Base-by-base conservation (phyloP, 92 coral and sea anemone genomes). In the Micromussa lordhowensis region DNA sequence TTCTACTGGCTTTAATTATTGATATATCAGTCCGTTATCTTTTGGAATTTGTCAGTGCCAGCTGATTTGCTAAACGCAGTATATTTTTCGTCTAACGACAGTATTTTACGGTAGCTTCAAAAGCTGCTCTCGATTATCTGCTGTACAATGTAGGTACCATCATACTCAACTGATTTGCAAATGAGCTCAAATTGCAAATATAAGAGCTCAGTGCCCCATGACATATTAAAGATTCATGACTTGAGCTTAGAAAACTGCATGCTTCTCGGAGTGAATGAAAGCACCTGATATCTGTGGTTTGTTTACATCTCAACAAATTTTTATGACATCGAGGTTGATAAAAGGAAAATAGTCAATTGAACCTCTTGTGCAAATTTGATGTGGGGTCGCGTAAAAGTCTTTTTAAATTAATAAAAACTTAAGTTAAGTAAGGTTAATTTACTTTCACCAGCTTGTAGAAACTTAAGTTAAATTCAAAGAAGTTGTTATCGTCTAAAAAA, bases 221-320 rank as follows among this genome's bases (percentile, higher is more conserved):
- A 28, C 13, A 29, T 51, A 28, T 28, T 10, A 77, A 77, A 77
- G 21, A 79, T 32, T 79, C 49, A 57, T 79, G 83, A 79, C 22
- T 61, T 44, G 51, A 44, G 13, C 51, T 44, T 61, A 58, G 32
- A 10, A 32, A 57, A 57, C 51, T 32, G 83, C 29, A 57, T 35
- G 63, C 38, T 57, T 55, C 24, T 22, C 59, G 0, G 1, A 51
- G 32, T 21, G 35, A 34, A 79, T 36, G 9, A 21, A 57, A 79
- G 58, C 70, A 64, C 10, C 6, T 7, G 68, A 64, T 16, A 5
- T 64, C 68, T 63, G 70, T n/a, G 19, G 59, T 14, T 54, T 26
- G 70, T 61, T 61, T 57, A 57, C 28, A 4, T 61, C 68, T 22
- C 8, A 4, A 22, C 0, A 22, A 1, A 61, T 61, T 61, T 61